phyloP scores from a whole-genome alignment of 2,888 invertebrate genomes.

The Ceramica pisi region DNA sequence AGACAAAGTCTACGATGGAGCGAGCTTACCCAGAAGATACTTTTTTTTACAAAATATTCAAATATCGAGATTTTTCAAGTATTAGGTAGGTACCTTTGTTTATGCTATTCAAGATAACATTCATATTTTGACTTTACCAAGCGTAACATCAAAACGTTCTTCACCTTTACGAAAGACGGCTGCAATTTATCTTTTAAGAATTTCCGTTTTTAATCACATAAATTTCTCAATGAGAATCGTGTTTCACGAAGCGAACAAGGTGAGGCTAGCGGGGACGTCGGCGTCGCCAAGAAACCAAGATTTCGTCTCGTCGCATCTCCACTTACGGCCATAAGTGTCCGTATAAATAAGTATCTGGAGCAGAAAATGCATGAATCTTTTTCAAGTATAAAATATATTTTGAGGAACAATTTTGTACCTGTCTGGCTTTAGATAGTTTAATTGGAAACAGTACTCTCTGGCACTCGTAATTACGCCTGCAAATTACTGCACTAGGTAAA shows the following conservation, averaged over 20 bases:
- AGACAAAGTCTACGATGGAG: no score
- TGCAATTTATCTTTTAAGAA: slow-evolving; percentile 35
- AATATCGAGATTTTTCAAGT: background rate
- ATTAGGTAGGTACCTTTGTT: no score
- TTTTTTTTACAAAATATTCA: background rate
- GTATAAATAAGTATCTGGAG: slow-evolving; percentile 58
- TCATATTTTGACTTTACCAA: slow-evolving; percentile 22
- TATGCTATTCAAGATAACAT: slow-evolving; percentile 6
- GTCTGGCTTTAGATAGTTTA: slow-evolving; percentile 17
- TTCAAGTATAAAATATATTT: slow-evolving; percentile 25
- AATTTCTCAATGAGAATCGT: slow-evolving; percentile 38
- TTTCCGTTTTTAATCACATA: slow-evolving; percentile 44
- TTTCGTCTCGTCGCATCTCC: slow-evolving; percentile 51
- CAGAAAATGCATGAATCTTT: slow-evolving; percentile 36
- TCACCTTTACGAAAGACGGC: slow-evolving; percentile 11
- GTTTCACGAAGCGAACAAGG: slow-evolving; percentile 58
- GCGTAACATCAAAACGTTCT: slow-evolving; percentile 14
- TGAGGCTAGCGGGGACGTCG: slow-evolving; percentile 46
- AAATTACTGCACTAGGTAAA: slow-evolving; percentile 42
- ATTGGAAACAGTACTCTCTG: slow-evolving; percentile 37
- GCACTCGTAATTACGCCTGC: slow-evolving; percentile 35
- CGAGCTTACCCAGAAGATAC: no score
- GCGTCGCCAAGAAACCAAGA: slow-evolving; percentile 43
- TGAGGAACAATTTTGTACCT: background rate
- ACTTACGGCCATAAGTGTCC: slow-evolving; percentile 51